These are phyloP conservation scores for Prunella fulvescens DNA, from an alignment of 2,113 vertebrate genomes.

Conservation along the genomic window DNA sequence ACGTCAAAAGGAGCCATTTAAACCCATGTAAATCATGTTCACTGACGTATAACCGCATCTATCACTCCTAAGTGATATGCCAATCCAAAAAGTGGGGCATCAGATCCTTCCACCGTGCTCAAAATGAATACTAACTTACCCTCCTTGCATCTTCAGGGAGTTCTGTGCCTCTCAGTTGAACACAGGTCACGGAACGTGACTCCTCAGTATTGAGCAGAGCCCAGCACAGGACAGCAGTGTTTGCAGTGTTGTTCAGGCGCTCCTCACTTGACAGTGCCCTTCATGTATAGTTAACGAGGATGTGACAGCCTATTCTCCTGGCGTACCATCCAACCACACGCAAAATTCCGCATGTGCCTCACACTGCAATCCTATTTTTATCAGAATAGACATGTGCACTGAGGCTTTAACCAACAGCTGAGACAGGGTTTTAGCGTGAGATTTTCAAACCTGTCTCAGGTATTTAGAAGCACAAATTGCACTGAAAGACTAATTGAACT, in stretches of 20 bases:
- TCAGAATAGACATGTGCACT: conserved; percentile 56
- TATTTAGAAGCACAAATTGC: conserved; percentile 60
- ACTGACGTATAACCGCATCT: neutral
- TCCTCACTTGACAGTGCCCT: conserved; percentile 41
- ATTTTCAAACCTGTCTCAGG: conserved; percentile 64
- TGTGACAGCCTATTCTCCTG: conserved; percentile 58
- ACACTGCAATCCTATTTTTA: conserved; percentile 42
- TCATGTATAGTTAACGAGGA: conserved; percentile 48
- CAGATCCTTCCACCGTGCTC: neutral
- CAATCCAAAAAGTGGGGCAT: conserved; percentile 28
- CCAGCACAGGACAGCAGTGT: neutral
- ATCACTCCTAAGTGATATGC: conserved; percentile 20
- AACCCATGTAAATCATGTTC: conserved; percentile 23
- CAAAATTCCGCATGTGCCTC: conserved; percentile 23
- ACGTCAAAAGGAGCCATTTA: neutral
- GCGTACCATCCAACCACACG: neutral
- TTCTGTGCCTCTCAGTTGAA: neutral
- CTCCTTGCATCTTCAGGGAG: neutral
- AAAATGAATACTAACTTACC: neutral
- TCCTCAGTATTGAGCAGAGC: neutral
- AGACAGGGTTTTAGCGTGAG: conserved; percentile 44
- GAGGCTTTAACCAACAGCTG: conserved; percentile 57
- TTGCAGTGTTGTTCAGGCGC: neutral
- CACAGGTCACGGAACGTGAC: neutral
- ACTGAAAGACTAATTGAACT: conserved; percentile 59